Conservation (phyloP, 1,140 invertebrate genomes). For the Lepidurus apus region DNA sequence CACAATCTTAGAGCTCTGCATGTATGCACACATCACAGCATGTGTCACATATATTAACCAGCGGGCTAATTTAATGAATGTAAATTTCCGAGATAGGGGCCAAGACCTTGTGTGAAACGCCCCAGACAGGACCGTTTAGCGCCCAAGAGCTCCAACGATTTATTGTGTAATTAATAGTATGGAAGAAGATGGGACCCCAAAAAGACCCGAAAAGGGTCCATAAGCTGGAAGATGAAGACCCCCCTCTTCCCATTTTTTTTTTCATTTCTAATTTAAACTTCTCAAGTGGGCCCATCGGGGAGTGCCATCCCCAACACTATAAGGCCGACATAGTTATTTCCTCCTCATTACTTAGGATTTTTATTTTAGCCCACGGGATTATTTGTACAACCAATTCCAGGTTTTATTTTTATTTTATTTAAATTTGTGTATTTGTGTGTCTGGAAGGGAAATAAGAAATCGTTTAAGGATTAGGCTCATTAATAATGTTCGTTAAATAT, state of each 20-base stretch:
- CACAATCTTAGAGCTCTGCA: neutral
- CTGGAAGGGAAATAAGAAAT: neutral
- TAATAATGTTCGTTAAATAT: neutral
- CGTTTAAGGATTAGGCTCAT: neutral
- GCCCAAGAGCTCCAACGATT: slow-evolving; percentile 17
- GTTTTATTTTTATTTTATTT: no score
- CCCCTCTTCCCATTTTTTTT: no score
- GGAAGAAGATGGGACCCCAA: neutral
- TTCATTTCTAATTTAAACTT: no score
- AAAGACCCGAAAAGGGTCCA: neutral
- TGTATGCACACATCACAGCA: slow-evolving; percentile 14
- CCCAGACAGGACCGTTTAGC: slow-evolving; percentile 17
- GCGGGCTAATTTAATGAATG: slow-evolving; percentile 21
- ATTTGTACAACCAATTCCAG: no score
- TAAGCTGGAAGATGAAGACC: neutral
- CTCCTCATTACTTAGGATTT: no score
- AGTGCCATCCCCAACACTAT: no score
- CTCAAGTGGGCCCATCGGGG: no score
- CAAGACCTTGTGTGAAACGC: slow-evolving; percentile 21
- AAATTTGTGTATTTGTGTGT: no score
- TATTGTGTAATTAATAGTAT: slow-evolving; percentile 22
- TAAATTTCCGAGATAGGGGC: slow-evolving; percentile 11
- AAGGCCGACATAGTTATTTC: no score
- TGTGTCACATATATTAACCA: slow-evolving; percentile 16
- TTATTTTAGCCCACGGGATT: no score